These are phyloP conservation scores for Cydia strobilella DNA, from an alignment of 1,140 invertebrate species.

Conservation along the genomic window DNA sequence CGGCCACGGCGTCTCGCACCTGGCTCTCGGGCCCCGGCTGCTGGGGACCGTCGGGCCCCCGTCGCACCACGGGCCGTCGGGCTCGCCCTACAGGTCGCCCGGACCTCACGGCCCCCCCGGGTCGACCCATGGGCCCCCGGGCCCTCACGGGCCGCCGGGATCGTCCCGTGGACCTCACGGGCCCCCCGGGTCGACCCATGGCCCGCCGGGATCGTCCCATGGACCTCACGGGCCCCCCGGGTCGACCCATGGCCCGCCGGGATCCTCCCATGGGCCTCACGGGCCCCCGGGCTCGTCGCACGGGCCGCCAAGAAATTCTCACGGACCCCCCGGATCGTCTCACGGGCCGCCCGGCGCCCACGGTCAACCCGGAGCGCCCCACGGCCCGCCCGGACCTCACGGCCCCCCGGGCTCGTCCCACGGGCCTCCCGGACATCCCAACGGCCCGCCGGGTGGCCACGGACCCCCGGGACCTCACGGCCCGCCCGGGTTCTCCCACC, in stretches of 20 bases:
- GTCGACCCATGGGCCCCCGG: conserved; percentile 22
- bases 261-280: conserved; percentile 31
- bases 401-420: conserved; percentile 38
- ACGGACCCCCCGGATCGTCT: conserved; percentile 50
- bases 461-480: neutral
- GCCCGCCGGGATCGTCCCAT: conserved; percentile 32
- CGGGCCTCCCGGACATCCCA: conserved; percentile 35
- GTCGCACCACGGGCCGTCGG: conserved; percentile 39
- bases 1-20: conserved; percentile 56
- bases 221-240: conserved; percentile 31
- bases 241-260: conserved; percentile 13
- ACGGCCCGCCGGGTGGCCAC: conserved; percentile 35
- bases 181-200: conserved; percentile 36
- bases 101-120: conserved; percentile 30
- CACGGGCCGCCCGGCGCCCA: conserved; percentile 31
- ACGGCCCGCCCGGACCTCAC: conserved; percentile 47
- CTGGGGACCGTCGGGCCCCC: conserved; percentile 22
- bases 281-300: conserved; percentile 16
- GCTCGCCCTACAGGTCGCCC: conserved; percentile 14
- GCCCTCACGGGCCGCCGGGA: conserved; percentile 41
- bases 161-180: conserved; percentile 33
- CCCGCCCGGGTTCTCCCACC: conserved; percentile 22
- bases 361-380: conserved; percentile 46
- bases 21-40: conserved; percentile 70
- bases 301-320: conserved; percentile 68